These are phyloP conservation scores for Hermatobates lingyangjiaoensis DNA, from an alignment of 1,140 invertebrate genomes.

Conservation along the genomic window DNA sequence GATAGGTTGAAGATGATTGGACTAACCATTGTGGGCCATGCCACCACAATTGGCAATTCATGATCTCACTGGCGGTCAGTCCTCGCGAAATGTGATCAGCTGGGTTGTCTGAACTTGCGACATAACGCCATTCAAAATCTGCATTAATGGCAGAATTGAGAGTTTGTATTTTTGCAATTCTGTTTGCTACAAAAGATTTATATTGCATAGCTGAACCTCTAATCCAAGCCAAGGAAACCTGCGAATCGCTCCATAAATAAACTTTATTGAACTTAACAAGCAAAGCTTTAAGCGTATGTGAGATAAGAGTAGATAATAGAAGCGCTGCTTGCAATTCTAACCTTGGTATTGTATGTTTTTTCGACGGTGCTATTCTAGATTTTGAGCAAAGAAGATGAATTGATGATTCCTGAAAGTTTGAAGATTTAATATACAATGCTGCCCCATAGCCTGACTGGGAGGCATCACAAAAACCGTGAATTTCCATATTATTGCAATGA, in stretches of 20 bases:
- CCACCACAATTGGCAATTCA: background rate
- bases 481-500: too few relatives aligned
- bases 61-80: background rate
- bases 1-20: background rate
- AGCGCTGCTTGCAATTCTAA: slow-evolving; percentile 24
- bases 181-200: too few relatives aligned
- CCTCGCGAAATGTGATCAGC: background rate
- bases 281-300: too few relatives aligned
- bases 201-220: too few relatives aligned
- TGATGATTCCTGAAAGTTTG: background rate
- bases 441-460: slow-evolving; percentile 4
- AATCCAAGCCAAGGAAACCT: too few relatives aligned
- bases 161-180: too few relatives aligned
- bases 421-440: slow-evolving; percentile 3
- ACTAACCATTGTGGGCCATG: background rate
- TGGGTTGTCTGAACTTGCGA: background rate
- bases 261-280: too few relatives aligned
- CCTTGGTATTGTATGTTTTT: slow-evolving; percentile 21
- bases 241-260: too few relatives aligned
- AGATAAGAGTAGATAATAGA: too few relatives aligned
- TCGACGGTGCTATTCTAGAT: slow-evolving; percentile 20
- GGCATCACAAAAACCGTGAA: slow-evolving; percentile 10
- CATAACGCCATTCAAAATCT: background rate
- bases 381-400: slow-evolving; percentile 20
- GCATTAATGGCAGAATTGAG: too few relatives aligned